These are phyloP conservation scores for Leptopilina syphax DNA, from an alignment of 2,888 invertebrate species.

Conservation along the genomic window DNA sequence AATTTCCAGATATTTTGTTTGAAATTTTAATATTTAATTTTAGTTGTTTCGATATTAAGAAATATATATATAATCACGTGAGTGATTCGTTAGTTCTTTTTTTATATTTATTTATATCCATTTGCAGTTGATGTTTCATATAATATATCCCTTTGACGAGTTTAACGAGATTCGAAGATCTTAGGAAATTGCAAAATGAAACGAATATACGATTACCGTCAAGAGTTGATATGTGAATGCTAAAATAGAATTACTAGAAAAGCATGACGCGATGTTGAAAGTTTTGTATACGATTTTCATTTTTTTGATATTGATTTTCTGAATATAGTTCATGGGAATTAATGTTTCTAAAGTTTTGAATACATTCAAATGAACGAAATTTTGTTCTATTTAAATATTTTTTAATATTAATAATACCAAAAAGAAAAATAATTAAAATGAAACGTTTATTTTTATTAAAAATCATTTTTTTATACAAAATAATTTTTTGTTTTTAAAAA, in stretches of 20 bases:
- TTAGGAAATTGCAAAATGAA: constrained; percentile 48
- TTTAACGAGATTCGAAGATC: constrained; percentile 42
- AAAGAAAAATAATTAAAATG: too few species aligned
- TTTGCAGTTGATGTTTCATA: background rate
- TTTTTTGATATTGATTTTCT: background rate
- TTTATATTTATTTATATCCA: constrained; percentile 41
- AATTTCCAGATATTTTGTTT: background rate
- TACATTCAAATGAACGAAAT: too few species aligned
- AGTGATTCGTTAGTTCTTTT: background rate
- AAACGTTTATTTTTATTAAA: too few species aligned
- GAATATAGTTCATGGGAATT: too few species aligned
- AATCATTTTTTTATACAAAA: too few species aligned
- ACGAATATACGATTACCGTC: constrained; percentile 49
- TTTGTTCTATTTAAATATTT: too few species aligned
- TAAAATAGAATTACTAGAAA: constrained; percentile 64
- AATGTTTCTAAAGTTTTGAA: too few species aligned
- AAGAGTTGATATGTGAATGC: constrained; percentile 48
- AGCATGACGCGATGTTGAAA: constrained; percentile 16
- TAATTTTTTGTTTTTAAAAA: too few species aligned
- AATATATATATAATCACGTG: too few species aligned
- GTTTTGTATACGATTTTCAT: background rate
- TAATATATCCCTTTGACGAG: constrained; percentile 33
- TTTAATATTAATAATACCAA: too few species aligned
- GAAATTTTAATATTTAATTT: background rate
- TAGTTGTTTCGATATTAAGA: background rate